Percentiles rank a stretch among this genome's conserved stretches.
These are phyloP conservation scores for Thumatha senex DNA, from an alignment of 2,888 invertebrate genomes.

Conservation along the genomic window DNA sequence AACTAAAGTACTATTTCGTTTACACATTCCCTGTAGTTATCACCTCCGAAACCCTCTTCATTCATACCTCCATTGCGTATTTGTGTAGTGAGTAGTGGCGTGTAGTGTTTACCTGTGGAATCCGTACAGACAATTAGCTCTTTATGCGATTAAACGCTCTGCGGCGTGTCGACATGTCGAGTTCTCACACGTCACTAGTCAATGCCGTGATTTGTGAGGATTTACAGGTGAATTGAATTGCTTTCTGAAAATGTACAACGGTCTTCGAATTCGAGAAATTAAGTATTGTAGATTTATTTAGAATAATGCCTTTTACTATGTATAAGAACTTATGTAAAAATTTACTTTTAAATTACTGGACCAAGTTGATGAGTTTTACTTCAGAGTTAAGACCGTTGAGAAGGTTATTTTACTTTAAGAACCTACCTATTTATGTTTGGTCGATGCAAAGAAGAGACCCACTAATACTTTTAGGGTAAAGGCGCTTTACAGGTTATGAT, in stretches of 20 bases:
- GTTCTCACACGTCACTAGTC: slow-evolving; percentile 36
- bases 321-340: too few species aligned
- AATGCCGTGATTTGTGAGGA: slow-evolving; percentile 16
- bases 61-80: slow-evolving; percentile 43
- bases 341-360: too few species aligned
- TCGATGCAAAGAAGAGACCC: too few species aligned
- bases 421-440: too few species aligned
- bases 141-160: slow-evolving; percentile 75
- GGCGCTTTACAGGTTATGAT: too few species aligned
- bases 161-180: slow-evolving; percentile 58
- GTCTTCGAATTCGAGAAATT: not conserved
- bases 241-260: not conserved
- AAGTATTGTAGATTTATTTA: not conserved
- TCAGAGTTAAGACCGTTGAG: too few species aligned
- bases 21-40: not conserved
- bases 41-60: slow-evolving; percentile 5
- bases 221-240: slow-evolving; percentile 36
- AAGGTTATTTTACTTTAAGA: too few species aligned
- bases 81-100: slow-evolving; percentile 58
- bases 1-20: too few species aligned
- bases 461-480: too few species aligned
- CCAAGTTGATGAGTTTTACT: too few species aligned
- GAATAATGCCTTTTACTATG: not conserved
- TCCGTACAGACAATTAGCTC: slow-evolving; percentile 81
- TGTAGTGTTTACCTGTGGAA: slow-evolving; percentile 79